Base-by-base conservation (phyloP, 2,113 vertebrate genomes). In the Marmota monax region DNA sequence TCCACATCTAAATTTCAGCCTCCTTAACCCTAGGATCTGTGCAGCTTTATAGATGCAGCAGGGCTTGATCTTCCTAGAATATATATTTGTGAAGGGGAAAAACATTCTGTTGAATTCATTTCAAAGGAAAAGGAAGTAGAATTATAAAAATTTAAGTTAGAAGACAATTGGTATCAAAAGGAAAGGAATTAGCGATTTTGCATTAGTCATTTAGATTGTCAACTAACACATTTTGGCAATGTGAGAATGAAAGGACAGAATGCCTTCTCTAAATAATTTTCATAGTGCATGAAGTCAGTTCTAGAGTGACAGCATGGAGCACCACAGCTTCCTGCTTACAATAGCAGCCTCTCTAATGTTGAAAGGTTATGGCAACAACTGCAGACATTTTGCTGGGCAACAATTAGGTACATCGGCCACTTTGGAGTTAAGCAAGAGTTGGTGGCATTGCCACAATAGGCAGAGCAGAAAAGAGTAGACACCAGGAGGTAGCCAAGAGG, bases 201-300 rank as follows among this genome's bases (percentile, higher is more conserved):
- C 25, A 5, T 48, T 80, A 56, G 56, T 65, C 25, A n/a, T 37
- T 67, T 51, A 34, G 18, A 45, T 80, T 20, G 17, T 76, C 42
- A 10, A 27, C 23, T 39, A 67, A 69, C 0, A 2, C 39, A 32
- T 17, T 8, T 27, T 4, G 1, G 11, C 45, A 53, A 1, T 4
- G 10, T n/a, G 23, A 20, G 14, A 12, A 32, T 42, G 6, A 29
- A 18, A 34, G 0, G 17, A 45, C 32, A 82, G 23, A 39, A 39
- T 17, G 51, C 0, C 18, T 76, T 2, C 39, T 72, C 18, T 77
- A 42, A 56, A 56, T 63, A 63, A 7, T 83, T 9, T 42, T 18
- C 53, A 2, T 7, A 20, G 53, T 58, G 5, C 56, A 3, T 14
- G 8, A 11, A 23, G 2, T 45, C 2, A 4, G 48, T 27, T 63